phyloP scores from a whole-genome alignment of 2,797 vertebrate genomes.

The Gorsachius magnificus region DNA sequence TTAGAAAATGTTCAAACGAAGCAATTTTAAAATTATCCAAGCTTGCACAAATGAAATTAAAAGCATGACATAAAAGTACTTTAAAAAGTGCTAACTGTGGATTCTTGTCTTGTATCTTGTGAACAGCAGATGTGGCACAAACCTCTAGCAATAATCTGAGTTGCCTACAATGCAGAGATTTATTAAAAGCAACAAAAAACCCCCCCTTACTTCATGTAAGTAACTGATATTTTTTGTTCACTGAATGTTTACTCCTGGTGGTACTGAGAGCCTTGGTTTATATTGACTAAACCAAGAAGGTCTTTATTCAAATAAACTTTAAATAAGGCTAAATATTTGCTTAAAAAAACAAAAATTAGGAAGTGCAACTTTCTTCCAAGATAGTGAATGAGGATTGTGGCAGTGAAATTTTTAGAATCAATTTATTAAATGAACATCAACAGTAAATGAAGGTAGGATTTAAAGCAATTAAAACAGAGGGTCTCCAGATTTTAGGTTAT shows the following conservation, averaged over 20 bases:
- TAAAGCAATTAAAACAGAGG: background rate
- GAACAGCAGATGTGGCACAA: background rate
- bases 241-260: background rate
- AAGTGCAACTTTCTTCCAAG: background rate
- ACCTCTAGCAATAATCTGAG: background rate
- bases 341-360: background rate
- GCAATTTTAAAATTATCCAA: background rate
- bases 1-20: background rate
- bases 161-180: background rate
- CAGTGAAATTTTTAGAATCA: background rate
- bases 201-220: background rate
- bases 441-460: background rate
- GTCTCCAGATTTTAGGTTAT: background rate
- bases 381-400: background rate
- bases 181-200: background rate
- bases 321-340: background rate
- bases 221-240: background rate
- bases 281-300: background rate
- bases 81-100: background rate
- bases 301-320: background rate
- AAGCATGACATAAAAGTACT: background rate
- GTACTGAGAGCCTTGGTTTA: background rate
- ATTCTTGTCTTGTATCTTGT: background rate
- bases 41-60: conserved; percentile 21
- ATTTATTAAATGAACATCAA: background rate